Percentiles rank a stretch among this genome's conserved stretches.
phyloP scores from a whole-genome alignment of 2,888 invertebrate genomes.

The Galeruca laticollis region DNA sequence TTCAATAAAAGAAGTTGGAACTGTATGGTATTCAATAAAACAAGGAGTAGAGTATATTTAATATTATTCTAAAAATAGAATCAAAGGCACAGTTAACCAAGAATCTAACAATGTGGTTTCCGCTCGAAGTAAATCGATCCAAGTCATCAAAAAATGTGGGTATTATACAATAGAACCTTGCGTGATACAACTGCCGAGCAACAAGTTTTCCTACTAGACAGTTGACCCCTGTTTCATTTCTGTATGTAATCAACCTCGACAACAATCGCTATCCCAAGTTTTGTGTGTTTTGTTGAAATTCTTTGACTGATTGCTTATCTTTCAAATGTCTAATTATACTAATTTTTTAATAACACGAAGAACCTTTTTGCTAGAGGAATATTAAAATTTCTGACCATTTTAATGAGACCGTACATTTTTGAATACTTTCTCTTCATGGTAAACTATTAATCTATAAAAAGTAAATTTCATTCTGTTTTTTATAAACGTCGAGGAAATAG shows the following conservation, averaged over 20 bases:
- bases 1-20: too few species aligned
- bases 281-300: background rate
- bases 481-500: too few species aligned
- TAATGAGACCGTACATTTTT: too few species aligned
- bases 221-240: conserved; percentile 12
- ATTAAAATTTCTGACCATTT: too few species aligned
- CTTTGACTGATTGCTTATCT: background rate
- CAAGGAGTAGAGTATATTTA: too few species aligned
- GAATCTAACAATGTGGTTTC: background rate
- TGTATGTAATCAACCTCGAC: background rate
- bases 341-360: background rate
- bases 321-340: background rate
- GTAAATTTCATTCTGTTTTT: too few species aligned
- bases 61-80: background rate
- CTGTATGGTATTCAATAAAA: too few species aligned
- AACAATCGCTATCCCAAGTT: background rate
- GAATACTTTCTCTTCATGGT: too few species aligned
- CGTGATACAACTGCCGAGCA: conserved; percentile 19
- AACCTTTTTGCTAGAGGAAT: too few species aligned
- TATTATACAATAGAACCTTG: conserved; percentile 18
- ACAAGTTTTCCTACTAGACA: conserved; percentile 18
- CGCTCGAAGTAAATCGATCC: background rate
- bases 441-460: too few species aligned
- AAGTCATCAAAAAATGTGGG: background rate
- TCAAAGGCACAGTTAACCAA: background rate